Evolutionary conservation across 1,140 invertebrate genomes (phyloP), one percentile per base, ranked within the genome.

Genomic region (Apis cerana): DNA sequence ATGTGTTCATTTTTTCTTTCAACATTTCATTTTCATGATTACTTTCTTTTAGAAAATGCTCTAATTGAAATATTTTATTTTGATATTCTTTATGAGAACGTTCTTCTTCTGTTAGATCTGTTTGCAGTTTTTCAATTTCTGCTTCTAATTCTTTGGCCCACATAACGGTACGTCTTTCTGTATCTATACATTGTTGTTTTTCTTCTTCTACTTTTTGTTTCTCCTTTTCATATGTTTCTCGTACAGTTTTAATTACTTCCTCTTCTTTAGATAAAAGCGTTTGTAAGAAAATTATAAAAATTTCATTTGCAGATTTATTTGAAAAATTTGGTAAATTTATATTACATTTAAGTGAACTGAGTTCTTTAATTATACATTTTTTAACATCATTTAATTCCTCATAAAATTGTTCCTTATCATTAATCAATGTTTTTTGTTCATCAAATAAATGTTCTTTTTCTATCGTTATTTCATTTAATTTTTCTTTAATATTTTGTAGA

Each of bases 101-200:
- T 80, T 84, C 88, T 71, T 87, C 80, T 19, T 87, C 71, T 0
- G 75, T 81, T 7, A 93, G 64, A 23, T 94, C 92, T 0, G 21
- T 33, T 27, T 93, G 91, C 5, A 92, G 67, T 62, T 90, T 92
- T n/a, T 93, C 93, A 54, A 91, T 88, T 17, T 94, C 93, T 11
- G n/a, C 67, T 68, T 94, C 93, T 10, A 94, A 61, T 33, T 91
- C 84, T 48, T 92, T 89, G 0, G 86, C 83, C 92, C 91, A 93
- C 10, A 70, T 10, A 9, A 43, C 86, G 0, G 76, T 59, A 19
- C 90, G 87, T 79, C 91, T 93, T 50, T 91, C 90, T 0, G 78
- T 74, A 50, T 93, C 91, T 12, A 78, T 70, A 23, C 85, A 88
- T 54, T 93, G 89, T 10, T 88, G 81, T 17, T 88, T 91, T 13